Evolutionary conservation across 2,888 invertebrate genomes (phyloP), one percentile per base, ranked within the genome.

Genomic region (Thecocarcelia acutangulata): DNA sequence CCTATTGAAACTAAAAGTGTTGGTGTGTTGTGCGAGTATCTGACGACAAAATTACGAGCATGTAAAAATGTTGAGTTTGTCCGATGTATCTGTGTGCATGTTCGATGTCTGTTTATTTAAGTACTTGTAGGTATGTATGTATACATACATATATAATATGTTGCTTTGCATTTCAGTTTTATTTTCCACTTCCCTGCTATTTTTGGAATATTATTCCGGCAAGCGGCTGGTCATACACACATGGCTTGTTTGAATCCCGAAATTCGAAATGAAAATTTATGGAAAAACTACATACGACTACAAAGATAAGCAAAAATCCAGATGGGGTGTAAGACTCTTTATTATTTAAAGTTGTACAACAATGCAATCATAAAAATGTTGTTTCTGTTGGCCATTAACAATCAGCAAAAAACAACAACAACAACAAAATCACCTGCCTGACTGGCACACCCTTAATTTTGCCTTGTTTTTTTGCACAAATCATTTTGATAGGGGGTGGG

Each of bases 371-470:
- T 33, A 13, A 24, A 52, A 48, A 37, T 52, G 15, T 69, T 48
- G 37, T 66, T 42, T 75, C 58, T 75, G 37, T 75, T 75, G 48
- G 48, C 28, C 64, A 66, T 58, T 75, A 50, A 42, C 24, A 63
- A 33, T 19, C 24, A 33, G 13, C 2, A 50, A 58, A 28, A 1
- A 61, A 40, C 56, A 52, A n/a, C n/a, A n/a, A n/a, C n/a, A n/a
- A n/a, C n/a, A n/a, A n/a, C n/a, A n/a, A n/a, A n/a, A n/a, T 68
- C 54, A 70, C 69, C 80, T 80, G 80, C 58, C 75, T 46, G 75
- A 80, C 75, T 46, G 75, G 76, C 66, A 80, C 80, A 80, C 80
- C 80, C 80, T 72, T 64, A 75, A 58, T n/a, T 13, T 48, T n/a
- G n/a, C 5, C 0, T 44, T 33, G 12, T 12, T 44, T 48, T 68